Base-by-base conservation (phyloP, 2,888 invertebrate genomes). In the Microctonus brassicae region DNA sequence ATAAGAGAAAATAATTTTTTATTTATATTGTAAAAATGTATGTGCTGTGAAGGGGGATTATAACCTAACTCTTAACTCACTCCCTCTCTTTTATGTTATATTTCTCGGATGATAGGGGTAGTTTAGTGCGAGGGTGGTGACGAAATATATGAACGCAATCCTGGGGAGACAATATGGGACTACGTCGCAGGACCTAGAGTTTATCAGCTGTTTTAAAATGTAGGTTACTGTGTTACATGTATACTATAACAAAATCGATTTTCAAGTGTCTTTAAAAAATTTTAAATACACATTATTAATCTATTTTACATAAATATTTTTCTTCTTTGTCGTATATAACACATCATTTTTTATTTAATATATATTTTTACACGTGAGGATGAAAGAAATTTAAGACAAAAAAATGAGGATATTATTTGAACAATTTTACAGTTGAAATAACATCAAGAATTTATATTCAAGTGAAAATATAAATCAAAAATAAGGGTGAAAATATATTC, bases 201-300 rank as follows among this genome's bases (percentile, higher is more conserved):
- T 60, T 64, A 79, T 82, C 84, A 84, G 85, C 85, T 85, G 86
- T 83, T 84, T 79, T 71, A 81, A n/a, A 81, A 84, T 85, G 77
- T 84, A 76, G 84, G 84, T 84, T 83, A 84, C 66, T 66, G 42
- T 61, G 29, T 39, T 55, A 36, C 61, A 3, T 47, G 6, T 47
- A 17, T 20, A n/a, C 5, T 7, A 4, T n/a, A n/a, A 47, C 7
- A 34, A 61, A 66, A 71, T 71, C 61, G 66, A 71, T 71, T 70
- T 52, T 58, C 17, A 42, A 11, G 17, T 64, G 34, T 33, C 33
- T 33, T 52, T 64, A 22, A 53, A 53, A 64, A 29, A 10, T 52
- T 26, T 7, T 13, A 29, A 63, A 13, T 42, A n/a, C 42, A 24
- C n/a, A 20, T 20, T 1, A n/a, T 1, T 3, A 52, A 17, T 3